Base-by-base conservation (phyloP, 2,113 vertebrate species). In the Upupa epops region DNA sequence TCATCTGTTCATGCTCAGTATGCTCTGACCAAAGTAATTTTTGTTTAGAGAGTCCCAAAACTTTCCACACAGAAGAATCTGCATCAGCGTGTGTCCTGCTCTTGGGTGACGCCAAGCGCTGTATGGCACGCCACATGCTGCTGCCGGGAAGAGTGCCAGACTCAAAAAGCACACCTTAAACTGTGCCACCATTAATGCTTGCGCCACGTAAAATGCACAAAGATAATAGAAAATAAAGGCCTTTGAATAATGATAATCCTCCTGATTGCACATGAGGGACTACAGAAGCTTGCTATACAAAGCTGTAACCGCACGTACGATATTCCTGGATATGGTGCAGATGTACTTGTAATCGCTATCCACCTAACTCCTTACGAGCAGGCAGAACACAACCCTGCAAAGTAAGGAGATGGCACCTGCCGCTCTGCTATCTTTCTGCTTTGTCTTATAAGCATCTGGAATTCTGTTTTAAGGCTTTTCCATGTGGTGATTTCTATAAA, bases 381-480 rank as follows among this genome's bases (percentile, higher is more conserved):
- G 74, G 78, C 19, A 59, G 82, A 91, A 91, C 90, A 85, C 0
- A 0, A 31, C 68, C 63, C 63, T 51, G 28, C 0, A 31, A 90
- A 78, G 91, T 65, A 90, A 86, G 78, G 82, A 89, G 84, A 70
- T 63, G 87, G 82, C 91, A 96, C 90, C 90, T 91, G 86, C 73
- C 0, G 0, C 70, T 79, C 90, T 51, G 63, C 83, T 93, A 65
- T 83, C 75, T 77, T 48, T 68, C 66, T 75, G 59, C 68, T 93
- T 96, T 93, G 91, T 92, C 79, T 95, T 89, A 77, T 28, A 96
- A 95, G 91, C 70, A 81, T 81, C 92, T 91, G 66, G 89, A 95
- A 94, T 92, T 86, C 83, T 34, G 60, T 54, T 95, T 90, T 82
- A 94, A 91, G 81, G 84, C 82, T 92, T 92, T 92, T 58, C 88